phyloP scores from a whole-genome alignment of 2,113 vertebrate species.

The Scortum barcoo region DNA sequence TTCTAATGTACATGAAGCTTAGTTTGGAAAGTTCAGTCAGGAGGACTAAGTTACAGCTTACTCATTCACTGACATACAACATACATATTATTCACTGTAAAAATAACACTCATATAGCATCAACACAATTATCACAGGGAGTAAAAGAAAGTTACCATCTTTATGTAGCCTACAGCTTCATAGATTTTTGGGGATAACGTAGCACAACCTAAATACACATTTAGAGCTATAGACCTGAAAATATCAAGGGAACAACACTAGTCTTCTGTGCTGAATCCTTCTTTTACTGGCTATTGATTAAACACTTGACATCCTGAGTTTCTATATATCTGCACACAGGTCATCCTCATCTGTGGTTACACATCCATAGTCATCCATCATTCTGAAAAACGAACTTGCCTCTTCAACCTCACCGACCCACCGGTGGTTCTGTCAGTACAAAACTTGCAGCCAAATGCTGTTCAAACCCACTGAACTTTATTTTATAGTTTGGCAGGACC shows the following conservation, averaged over 20 bases:
- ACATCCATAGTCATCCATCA: conserved; percentile 4
- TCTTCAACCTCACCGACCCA: not conserved
- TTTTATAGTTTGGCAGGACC: conserved; percentile 7
- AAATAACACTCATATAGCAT: not conserved
- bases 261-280: not conserved
- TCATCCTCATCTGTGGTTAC: not conserved
- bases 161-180: not conserved
- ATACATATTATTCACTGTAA: too few species aligned
- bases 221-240: not conserved
- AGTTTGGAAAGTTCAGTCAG: too few species aligned
- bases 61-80: too few species aligned
- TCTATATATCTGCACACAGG: conserved; percentile 2
- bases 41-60: too few species aligned
- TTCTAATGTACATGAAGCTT: too few species aligned
- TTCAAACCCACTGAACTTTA: not conserved
- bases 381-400: conserved; percentile 1
- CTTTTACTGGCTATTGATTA: not conserved
- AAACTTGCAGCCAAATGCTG: not conserved
- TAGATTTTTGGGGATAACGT: not conserved
- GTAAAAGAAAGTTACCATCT: not conserved
- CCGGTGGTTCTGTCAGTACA: not conserved
- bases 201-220: not conserved
- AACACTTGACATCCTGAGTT: not conserved
- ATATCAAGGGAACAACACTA: not conserved
- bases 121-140: not conserved